These are phyloP conservation scores for Ashinkailepas kermadecensis DNA, from an alignment of 2,888 invertebrate genomes.

Conservation along the genomic window DNA sequence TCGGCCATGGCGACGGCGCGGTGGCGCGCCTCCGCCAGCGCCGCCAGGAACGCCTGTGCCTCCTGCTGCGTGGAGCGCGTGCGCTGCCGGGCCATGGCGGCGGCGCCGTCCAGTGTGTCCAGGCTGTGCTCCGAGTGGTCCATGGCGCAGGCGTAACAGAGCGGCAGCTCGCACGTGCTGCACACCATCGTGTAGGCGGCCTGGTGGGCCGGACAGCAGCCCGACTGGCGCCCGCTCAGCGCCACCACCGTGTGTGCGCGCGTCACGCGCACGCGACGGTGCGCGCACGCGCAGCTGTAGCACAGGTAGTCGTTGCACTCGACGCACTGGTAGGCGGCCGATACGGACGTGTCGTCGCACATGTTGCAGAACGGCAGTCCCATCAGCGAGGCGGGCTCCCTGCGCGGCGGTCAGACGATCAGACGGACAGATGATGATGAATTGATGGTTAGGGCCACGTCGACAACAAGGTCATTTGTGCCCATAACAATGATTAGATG, in stretches of 20 bases:
- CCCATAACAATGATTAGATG: no score
- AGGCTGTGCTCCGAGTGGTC: constrained; percentile 20
- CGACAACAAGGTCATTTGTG: no score
- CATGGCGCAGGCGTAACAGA: constrained; percentile 21
- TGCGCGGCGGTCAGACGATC: background rate
- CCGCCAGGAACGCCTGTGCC: constrained; percentile 6
- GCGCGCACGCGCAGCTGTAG: constrained; percentile 1
- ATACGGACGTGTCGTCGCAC: constrained; percentile 1
- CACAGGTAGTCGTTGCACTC: constrained; percentile 17
- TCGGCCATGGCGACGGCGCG: background rate
- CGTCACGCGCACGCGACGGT: background rate
- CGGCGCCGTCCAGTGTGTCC: constrained; percentile 9
- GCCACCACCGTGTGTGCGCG: background rate
- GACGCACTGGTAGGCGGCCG: constrained; percentile 5
- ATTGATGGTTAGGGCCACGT: no score
- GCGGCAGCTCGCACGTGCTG: constrained; percentile 19
- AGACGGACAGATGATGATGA: no score
- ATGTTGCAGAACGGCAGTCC: background rate
- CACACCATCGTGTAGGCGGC: constrained; percentile 15
- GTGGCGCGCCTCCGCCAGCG: constrained; percentile 16
- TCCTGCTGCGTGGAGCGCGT: constrained; percentile 8
- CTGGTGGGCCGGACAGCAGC: background rate
- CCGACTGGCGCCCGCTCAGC: background rate
- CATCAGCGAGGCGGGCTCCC: background rate
- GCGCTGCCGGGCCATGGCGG: background rate